phyloP scores from a whole-genome alignment of 2,797 vertebrate species.

The Phoeniculus purpureus region DNA sequence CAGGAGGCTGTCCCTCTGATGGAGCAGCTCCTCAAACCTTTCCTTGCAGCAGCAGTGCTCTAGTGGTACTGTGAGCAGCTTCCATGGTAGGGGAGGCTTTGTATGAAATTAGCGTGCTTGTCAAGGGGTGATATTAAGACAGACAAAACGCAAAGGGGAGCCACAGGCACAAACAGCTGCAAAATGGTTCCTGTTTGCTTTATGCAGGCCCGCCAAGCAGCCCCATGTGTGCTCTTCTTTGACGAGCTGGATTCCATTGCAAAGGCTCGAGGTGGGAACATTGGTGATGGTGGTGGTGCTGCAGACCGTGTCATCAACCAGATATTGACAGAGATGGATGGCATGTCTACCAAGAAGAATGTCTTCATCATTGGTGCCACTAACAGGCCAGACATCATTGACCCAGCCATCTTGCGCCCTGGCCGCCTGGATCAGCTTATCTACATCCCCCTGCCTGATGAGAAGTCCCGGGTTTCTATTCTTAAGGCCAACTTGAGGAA shows the following conservation, averaged over 20 bases:
- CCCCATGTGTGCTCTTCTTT: slow-evolving; percentile 96
- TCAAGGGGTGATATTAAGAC: background rate
- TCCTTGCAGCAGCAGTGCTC: background rate
- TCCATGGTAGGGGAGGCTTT: background rate
- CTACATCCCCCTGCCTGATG: slow-evolving; percentile 96
- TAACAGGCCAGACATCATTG: slow-evolving; percentile 98
- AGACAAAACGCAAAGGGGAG: background rate
- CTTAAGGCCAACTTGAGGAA: slow-evolving; percentile 98
- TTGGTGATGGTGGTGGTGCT: slow-evolving; percentile 93
- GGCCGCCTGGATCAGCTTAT: slow-evolving; percentile 96
- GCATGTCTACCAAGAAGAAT: slow-evolving; percentile 99
- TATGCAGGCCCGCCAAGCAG: slow-evolving; percentile 91
- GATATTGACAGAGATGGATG: slow-evolving; percentile 98
- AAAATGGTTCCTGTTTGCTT: background rate
- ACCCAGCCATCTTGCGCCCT: slow-evolving; percentile 95
- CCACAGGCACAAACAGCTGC: no score
- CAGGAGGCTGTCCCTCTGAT: background rate
- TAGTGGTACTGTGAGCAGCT: background rate
- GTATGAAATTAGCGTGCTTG: accelerated
- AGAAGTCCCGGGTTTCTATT: slow-evolving; percentile 97
- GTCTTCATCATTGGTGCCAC: slow-evolving; percentile 98
- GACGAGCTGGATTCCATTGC: slow-evolving; percentile 97
- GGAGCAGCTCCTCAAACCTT: background rate
- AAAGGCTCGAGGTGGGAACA: slow-evolving; percentile 95
- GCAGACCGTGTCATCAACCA: slow-evolving; percentile 98